phyloP scores from a whole-genome alignment of 2,797 vertebrate species.

The Enteromius unitaeniatus region DNA sequence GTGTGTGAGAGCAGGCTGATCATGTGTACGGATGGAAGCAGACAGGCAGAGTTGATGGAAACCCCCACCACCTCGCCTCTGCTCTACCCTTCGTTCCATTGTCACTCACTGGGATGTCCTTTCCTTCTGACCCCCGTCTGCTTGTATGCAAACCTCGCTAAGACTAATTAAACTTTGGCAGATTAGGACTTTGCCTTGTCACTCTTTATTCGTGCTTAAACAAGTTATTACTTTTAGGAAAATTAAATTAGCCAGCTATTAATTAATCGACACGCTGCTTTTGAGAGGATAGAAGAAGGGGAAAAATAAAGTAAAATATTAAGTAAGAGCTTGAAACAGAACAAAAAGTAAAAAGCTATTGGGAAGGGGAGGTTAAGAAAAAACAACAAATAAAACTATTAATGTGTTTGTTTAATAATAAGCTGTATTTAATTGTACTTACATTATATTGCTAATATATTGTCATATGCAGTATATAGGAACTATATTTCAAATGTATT shows the following conservation, averaged over 20 bases:
- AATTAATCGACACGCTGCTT: constrained; percentile 78
- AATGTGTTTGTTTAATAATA: not conserved
- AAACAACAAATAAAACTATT: no score
- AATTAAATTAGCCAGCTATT: constrained; percentile 84
- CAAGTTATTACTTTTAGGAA: constrained; percentile 82
- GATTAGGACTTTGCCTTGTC: constrained; percentile 83
- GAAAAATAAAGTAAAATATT: constrained; percentile 29
- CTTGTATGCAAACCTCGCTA: constrained; percentile 71
- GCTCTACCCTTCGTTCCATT: not conserved
- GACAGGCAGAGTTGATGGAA: constrained; percentile 46
- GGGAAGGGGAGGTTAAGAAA: not conserved
- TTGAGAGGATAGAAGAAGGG: constrained; percentile 58
- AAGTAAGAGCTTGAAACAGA: not conserved
- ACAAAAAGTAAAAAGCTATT: constrained; percentile 2
- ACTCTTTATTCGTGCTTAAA: constrained; percentile 82
- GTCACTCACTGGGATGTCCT: not conserved
- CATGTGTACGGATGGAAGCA: constrained; percentile 41
- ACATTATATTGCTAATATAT: not conserved
- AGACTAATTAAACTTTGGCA: constrained; percentile 82
- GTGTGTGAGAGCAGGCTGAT: constrained; percentile 15
- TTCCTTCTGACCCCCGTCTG: constrained; percentile 67
- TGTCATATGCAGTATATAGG: not conserved
- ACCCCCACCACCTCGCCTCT: not conserved
- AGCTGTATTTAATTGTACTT: not conserved
- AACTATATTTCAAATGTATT: not conserved